Percentiles rank a stretch among this genome's conserved stretches.
Conservation (phyloP, 1,140 invertebrate genomes). For the Lepidurus packardi region DNA sequence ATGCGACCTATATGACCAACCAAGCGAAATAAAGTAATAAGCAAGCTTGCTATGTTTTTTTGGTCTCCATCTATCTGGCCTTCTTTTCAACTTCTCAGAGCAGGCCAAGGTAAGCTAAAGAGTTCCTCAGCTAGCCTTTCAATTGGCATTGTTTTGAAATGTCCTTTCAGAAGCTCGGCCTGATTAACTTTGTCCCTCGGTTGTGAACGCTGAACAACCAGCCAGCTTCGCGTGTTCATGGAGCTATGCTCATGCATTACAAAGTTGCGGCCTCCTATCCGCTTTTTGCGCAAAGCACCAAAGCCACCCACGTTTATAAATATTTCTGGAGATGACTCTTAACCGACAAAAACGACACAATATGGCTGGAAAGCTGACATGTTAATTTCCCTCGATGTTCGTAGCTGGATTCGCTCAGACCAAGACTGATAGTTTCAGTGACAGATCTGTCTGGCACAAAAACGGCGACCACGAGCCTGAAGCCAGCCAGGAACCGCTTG, state of each 20-base stretch:
- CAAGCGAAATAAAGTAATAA: not conserved
- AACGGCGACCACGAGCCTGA: slow-evolving; percentile 6
- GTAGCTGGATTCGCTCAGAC: not conserved
- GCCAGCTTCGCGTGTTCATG: not conserved
- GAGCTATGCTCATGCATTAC: not conserved
- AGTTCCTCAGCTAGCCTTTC: not conserved
- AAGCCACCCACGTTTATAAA: not conserved
- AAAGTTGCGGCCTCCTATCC: not conserved
- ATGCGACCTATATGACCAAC: not conserved
- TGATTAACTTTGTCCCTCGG: not conserved
- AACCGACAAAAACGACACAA: not conserved
- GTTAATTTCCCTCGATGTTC: not conserved
- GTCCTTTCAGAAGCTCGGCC: not conserved
- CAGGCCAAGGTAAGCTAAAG: not conserved
- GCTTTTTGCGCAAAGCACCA: not conserved
- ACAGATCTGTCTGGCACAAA: not conserved
- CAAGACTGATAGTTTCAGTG: not conserved
- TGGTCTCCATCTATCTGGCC: not conserved
- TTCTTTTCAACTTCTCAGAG: not conserved
- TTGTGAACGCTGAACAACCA: not conserved
- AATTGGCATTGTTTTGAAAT: not conserved
- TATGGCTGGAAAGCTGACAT: not conserved
- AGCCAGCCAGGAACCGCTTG: not conserved
- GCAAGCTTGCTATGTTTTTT: not conserved
- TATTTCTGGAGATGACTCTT: not conserved